These are phyloP conservation scores for Gymnogyps californianus DNA, from an alignment of 2,113 vertebrate species.

Conservation along the genomic window DNA sequence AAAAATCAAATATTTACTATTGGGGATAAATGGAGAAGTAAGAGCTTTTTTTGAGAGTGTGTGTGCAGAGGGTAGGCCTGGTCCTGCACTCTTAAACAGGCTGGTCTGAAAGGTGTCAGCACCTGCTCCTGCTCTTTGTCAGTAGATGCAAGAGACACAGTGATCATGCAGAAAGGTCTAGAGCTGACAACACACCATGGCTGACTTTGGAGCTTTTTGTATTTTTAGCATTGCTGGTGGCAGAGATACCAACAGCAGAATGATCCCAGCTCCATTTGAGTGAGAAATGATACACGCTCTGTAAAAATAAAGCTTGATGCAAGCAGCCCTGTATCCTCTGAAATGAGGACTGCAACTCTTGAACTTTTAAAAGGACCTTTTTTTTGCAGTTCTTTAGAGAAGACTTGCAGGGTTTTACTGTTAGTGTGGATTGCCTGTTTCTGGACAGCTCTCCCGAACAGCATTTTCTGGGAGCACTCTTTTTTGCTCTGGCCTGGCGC, in stretches of 20 bases:
- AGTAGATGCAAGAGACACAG: neutral
- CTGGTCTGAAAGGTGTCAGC: neutral
- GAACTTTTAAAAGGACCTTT: neutral
- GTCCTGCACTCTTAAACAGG: neutral
- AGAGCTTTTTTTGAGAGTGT: neutral
- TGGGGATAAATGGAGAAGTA: neutral
- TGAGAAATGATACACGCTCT: slow-evolving; percentile 20
- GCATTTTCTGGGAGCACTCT: accelerated
- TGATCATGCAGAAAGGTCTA: neutral
- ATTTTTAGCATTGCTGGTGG: slow-evolving; percentile 43
- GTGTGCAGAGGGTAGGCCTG: neutral
- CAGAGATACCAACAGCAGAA: neutral
- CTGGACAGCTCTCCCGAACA: neutral
- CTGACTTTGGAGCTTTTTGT: neutral
- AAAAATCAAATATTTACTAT: neutral
- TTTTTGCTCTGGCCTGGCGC: neutral
- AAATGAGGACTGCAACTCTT: neutral
- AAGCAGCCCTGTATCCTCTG: neutral
- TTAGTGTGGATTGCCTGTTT: neutral
- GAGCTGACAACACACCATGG: neutral
- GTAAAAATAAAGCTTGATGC: slow-evolving; percentile 39
- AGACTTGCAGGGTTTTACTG: neutral
- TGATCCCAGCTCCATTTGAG: neutral
- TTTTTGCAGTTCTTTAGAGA: neutral
- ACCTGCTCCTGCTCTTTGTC: neutral